Conservation (phyloP, 2,888 invertebrate genomes). For the Sturmia bella region DNA sequence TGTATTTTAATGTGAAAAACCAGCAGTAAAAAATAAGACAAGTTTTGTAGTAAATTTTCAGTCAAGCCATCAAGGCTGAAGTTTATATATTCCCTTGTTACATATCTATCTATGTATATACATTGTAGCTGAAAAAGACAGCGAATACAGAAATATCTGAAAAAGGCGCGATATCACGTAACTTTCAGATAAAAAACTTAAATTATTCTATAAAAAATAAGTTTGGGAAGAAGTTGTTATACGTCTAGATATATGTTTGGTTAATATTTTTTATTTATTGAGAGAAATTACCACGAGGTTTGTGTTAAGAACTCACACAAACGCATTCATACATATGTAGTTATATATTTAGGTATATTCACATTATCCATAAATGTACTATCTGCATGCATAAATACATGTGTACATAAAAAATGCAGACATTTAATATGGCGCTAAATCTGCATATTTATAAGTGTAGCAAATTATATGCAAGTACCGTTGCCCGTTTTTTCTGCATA, state of each 20-base stretch:
- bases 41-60: slow-evolving; percentile 20
- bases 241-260: background rate
- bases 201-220: background rate
- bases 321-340: background rate
- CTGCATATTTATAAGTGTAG: background rate
- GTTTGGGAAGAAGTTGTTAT: background rate
- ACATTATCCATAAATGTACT: background rate
- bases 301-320: slow-evolving; percentile 14
- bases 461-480: slow-evolving; percentile 38
- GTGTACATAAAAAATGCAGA: background rate
- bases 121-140: no score
- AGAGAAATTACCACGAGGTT: slow-evolving; percentile 50
- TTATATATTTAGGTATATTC: background rate
- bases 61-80: slow-evolving; percentile 23
- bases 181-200: no score
- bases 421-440: slow-evolving; percentile 47
- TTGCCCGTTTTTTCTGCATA: slow-evolving; percentile 10
- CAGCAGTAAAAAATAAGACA: slow-evolving; percentile 19
- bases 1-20: slow-evolving; percentile 16
- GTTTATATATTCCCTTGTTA: slow-evolving; percentile 2
- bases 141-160: slow-evolving; percentile 24
- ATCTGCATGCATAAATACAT: background rate
- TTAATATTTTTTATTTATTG: slow-evolving; percentile 5
- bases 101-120: no score
- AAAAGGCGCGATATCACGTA: slow-evolving; percentile 40